Base-by-base conservation (phyloP, 2,888 invertebrate genomes). In the Tachystola acroxantha region DNA sequence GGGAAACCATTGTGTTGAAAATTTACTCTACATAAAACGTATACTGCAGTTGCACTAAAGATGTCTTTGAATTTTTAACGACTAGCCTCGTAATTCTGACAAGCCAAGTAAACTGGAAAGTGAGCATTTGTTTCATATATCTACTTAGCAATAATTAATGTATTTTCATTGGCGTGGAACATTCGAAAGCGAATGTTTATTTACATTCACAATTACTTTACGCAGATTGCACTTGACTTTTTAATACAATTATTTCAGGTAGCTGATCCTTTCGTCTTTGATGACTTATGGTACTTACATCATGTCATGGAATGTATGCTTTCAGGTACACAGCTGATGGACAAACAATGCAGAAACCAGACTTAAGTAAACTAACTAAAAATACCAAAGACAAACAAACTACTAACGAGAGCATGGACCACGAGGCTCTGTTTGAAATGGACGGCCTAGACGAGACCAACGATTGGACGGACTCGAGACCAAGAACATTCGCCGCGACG, bases 401-500 rank as follows among this genome's bases (percentile, higher is more conserved):
- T 7, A 34, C 43, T 11, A 54, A 48, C 35, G 60, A 61, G 33
- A 65, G 67, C 45, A 58, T 60, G 45, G 88, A 88, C 38, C 79
- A 88, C 37, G 92, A 92, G 33, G 91, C 91, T 19, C 87, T 92
- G 42, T 92, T 92, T 55, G 89, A 91, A 59, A 92, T 92, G 92
- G 84, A 84, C 40, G 91, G 89, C 36, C 73, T 92, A 12, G 91
- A 91, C 49, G 89, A 88, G 28, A 77, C 84, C 27, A 69, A 84
- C 0, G 87, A 88, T 40, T 82, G 88, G 58, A 74, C 79, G 7
- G 88, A 89, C 25, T 82, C 88, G 1, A 80, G 85, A 28, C 86
- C 88, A 7, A 88, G 84, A 53, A 89, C 85, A 10, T 89, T 90
- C 53, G 77, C 82, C n/a, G 89, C 89, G 19, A 88, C 89, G 29